Conservation (phyloP, 2,113 vertebrate species). For the Rallus limicola region DNA sequence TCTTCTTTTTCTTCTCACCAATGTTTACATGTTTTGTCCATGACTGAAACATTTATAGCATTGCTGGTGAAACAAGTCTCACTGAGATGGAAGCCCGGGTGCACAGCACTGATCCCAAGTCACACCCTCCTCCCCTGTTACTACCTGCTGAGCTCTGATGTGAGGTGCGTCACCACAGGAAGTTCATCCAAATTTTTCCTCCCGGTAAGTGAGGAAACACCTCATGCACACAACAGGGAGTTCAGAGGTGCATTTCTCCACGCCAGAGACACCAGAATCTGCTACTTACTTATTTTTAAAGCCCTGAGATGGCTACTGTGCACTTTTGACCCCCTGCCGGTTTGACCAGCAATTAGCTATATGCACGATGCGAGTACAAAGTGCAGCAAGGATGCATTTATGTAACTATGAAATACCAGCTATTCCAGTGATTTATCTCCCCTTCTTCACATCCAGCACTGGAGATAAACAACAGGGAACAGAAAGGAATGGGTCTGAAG, state of each 20-base stretch:
- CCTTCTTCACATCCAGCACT: background rate
- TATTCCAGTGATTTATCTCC: background rate
- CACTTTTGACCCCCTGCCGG: conserved; percentile 32
- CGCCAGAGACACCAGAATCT: background rate
- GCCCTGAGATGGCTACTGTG: background rate
- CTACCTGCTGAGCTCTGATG: background rate
- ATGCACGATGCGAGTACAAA: background rate
- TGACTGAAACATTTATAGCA: background rate
- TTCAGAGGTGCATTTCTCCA: conserved; percentile 10
- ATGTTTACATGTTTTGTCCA: background rate
- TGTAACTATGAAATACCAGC: background rate
- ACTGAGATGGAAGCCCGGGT: background rate
- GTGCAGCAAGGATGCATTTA: background rate
- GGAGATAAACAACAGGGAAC: background rate
- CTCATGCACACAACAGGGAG: background rate
- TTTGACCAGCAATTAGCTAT: background rate
- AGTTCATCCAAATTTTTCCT: background rate
- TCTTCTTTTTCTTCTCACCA: background rate
- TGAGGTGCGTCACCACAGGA: background rate
- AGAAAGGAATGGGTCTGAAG: background rate
- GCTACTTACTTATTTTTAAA: background rate
- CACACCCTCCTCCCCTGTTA: background rate
- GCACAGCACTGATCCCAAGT: background rate
- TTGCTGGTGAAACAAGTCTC: background rate
- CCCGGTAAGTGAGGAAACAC: conserved; percentile 7